phyloP scores from a whole-genome alignment of 2,888 invertebrate species.

The Drymonia ruficornis region DNA sequence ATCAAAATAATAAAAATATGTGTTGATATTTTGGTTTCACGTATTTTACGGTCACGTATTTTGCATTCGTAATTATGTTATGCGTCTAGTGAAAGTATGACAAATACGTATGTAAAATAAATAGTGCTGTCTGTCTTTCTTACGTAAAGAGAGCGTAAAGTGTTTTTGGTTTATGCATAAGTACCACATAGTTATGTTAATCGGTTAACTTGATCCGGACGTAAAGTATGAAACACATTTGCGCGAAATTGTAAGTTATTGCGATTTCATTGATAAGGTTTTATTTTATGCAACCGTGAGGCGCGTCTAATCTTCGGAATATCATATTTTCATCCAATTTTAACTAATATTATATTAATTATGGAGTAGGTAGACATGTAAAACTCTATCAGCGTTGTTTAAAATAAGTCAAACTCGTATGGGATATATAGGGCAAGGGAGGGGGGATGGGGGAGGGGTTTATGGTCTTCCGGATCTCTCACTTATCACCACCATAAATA shows the following conservation, averaged over 20 bases:
- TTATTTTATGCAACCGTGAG: too few species aligned
- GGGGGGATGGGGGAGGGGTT: too few species aligned
- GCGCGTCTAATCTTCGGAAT: too few species aligned
- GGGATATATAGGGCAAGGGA: too few species aligned
- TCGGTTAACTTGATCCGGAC: conserved; percentile 15
- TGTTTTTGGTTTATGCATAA: conserved; percentile 13
- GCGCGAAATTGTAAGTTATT: conserved; percentile 4
- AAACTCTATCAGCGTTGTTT: too few species aligned
- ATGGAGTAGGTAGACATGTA: too few species aligned
- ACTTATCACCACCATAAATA: too few species aligned
- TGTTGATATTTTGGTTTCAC: conserved; percentile 31
- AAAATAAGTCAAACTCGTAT: too few species aligned
- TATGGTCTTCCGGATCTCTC: too few species aligned
- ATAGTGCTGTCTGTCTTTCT: conserved; percentile 17
- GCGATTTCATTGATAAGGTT: too few species aligned
- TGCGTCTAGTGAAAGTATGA: conserved; percentile 31
- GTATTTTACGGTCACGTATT: conserved; percentile 1
- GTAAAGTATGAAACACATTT: not conserved
- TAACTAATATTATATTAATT: too few species aligned
- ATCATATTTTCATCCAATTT: too few species aligned
- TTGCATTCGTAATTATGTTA: conserved; percentile 2
- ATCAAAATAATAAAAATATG: conserved; percentile 7
- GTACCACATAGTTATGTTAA: conserved; percentile 26
- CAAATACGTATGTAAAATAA: conserved; percentile 17
- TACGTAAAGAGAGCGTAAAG: conserved; percentile 26